Evolutionary conservation across 1,140 invertebrate species (phyloP).

Genomic region (Bradynema listronoti): DNA sequence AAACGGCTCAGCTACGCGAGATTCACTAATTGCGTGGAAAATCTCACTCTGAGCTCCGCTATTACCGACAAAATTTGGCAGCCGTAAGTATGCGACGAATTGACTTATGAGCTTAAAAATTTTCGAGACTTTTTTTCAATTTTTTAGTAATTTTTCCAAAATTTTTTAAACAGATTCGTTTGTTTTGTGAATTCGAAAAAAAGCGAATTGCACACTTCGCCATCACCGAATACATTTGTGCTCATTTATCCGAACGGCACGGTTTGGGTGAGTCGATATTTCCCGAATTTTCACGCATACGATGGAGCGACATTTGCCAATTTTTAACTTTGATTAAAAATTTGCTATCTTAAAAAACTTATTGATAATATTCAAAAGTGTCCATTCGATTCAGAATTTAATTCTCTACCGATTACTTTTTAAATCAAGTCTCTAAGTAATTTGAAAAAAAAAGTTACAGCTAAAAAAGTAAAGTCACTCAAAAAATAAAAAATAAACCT

Average conservation of each 20-base stretch:
- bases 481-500: too few species aligned
- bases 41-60: conserved; percentile 36
- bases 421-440: too few species aligned
- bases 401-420: too few species aligned
- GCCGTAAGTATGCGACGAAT: conserved; percentile 7
- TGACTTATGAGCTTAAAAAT: neutral
- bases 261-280: too few species aligned
- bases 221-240: conserved; percentile 44
- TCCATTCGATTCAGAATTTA: too few species aligned
- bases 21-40: conserved; percentile 35
- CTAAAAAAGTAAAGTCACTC: too few species aligned
- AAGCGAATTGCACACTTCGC: conserved; percentile 34
- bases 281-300: neutral
- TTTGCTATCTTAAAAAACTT: conserved; percentile 5
- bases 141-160: neutral
- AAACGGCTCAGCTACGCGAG: conserved; percentile 22
- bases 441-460: too few species aligned
- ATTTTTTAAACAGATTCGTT: conserved; percentile 15
- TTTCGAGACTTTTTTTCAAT: neutral
- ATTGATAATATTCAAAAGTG: too few species aligned
- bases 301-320: too few species aligned
- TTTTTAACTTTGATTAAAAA: conserved; percentile 7
- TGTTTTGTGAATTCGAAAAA: conserved; percentile 42
- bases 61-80: conserved; percentile 45
- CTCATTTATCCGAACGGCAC: conserved; percentile 45